Evolutionary conservation across 2,888 invertebrate species (phyloP).

Genomic region (Orgyia antiqua): DNA sequence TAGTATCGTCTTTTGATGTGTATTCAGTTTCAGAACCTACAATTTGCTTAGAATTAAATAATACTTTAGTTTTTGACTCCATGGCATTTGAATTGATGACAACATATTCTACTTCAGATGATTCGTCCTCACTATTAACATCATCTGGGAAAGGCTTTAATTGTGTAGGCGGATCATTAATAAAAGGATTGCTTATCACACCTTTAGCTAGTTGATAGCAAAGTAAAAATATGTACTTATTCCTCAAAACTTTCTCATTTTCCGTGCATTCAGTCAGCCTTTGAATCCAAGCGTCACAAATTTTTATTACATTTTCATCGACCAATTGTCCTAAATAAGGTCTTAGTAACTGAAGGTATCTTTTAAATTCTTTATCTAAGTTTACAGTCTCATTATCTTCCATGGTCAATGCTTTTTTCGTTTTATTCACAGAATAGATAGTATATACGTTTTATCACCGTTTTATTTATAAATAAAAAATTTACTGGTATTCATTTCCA

Average conservation of each 20-base stretch:
- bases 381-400: constrained; percentile 36
- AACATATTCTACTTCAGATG: constrained; percentile 46
- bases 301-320: constrained; percentile 42
- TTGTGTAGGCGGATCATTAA: constrained; percentile 38
- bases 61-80: constrained; percentile 32
- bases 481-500: too few relatives aligned
- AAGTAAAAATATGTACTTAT: constrained; percentile 56
- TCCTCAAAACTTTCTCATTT: constrained; percentile 49
- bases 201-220: constrained; percentile 63
- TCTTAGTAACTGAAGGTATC: constrained; percentile 56
- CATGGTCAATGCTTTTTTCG: constrained; percentile 29
- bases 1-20: constrained; percentile 26
- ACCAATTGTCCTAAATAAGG: constrained; percentile 50
- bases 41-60: constrained; percentile 32
- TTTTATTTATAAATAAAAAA: too few relatives aligned
- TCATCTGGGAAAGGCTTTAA: constrained; percentile 39
- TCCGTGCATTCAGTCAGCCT: constrained; percentile 44
- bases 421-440: too few relatives aligned
- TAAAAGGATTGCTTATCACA: constrained; percentile 49
- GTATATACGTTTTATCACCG: too few relatives aligned
- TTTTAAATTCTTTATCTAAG: constrained; percentile 56
- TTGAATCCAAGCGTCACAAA: constrained; percentile 63
- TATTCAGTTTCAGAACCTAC: constrained; percentile 32
- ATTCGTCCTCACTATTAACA: constrained; percentile 38
- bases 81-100: constrained; percentile 41